phyloP scores from a whole-genome alignment of 2,113 vertebrate species.

The Lampris incognitus region DNA sequence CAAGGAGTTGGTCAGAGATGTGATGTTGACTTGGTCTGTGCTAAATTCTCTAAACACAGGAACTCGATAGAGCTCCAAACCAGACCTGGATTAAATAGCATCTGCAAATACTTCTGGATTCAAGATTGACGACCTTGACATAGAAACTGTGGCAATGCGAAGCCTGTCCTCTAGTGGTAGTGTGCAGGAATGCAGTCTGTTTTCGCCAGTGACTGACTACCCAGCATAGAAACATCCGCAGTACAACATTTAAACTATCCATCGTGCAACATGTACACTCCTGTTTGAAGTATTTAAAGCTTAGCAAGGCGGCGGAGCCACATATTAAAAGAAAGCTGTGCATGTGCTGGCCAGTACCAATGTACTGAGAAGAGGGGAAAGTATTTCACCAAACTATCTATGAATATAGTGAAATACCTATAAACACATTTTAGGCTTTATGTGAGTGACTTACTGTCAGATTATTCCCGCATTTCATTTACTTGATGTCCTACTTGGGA shows the following conservation, averaged over 20 bases:
- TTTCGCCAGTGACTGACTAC: neutral
- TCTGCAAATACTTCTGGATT: neutral
- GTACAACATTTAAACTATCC: neutral
- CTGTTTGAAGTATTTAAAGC: neutral
- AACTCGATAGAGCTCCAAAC: neutral
- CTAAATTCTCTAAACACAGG: neutral
- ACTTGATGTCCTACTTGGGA: too few relatives aligned
- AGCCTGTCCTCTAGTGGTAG: conserved; percentile 41
- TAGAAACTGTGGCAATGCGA: neutral
- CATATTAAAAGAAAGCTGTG: too few relatives aligned
- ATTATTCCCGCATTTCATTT: too few relatives aligned
- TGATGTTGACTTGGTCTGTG: neutral
- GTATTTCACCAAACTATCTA: too few relatives aligned
- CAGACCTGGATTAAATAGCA: neutral
- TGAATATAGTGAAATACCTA: too few relatives aligned
- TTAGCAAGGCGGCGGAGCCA: too few relatives aligned
- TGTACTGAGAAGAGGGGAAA: too few relatives aligned
- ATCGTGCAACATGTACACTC: neutral
- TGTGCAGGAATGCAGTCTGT: neutral
- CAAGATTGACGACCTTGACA: neutral
- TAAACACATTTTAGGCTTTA: too few relatives aligned
- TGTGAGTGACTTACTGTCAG: too few relatives aligned
- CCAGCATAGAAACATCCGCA: neutral
- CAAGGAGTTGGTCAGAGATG: conserved; percentile 4
- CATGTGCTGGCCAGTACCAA: too few relatives aligned